These are phyloP conservation scores for Caretta caretta DNA, from an alignment of 2,113 vertebrate genomes.

Conservation along the genomic window DNA sequence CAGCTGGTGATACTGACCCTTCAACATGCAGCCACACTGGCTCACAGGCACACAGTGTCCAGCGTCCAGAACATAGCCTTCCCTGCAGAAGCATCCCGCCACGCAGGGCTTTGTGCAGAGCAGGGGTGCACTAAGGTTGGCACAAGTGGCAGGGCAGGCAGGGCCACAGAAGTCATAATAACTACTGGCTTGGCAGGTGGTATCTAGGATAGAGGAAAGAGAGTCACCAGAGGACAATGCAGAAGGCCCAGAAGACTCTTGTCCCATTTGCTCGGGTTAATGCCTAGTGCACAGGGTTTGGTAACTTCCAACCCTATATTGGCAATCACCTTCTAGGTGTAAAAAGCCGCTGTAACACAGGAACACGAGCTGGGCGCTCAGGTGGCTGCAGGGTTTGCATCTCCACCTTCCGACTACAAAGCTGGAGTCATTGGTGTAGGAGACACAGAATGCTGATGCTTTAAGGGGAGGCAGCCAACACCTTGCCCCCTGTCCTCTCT, in stretches of 20 bases:
- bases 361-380: no score
- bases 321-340: no score
- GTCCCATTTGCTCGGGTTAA: background rate
- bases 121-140: slow-evolving; percentile 38
- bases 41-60: slow-evolving; percentile 3
- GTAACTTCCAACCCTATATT: no score
- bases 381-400: no score
- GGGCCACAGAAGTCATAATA: slow-evolving; percentile 71
- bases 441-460: background rate
- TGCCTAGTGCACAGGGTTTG: no score
- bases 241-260: background rate
- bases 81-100: slow-evolving; percentile 73
- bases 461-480: background rate
- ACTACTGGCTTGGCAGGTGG: slow-evolving; percentile 70
- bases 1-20: slow-evolving; percentile 66
- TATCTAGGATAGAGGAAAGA: slow-evolving; percentile 45
- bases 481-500: background rate
- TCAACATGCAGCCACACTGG: slow-evolving; percentile 74
- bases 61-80: slow-evolving; percentile 64
- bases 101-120: slow-evolving; percentile 59
- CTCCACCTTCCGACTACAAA: background rate
- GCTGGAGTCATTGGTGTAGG: background rate
- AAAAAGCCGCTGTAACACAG: no score
- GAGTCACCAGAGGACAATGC: no score
- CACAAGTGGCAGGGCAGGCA: slow-evolving; percentile 73